Evolutionary conservation across 2,113 vertebrate genomes (phyloP), one percentile per base, ranked within the genome.

Genomic region (Peromyscus maniculatus): DNA sequence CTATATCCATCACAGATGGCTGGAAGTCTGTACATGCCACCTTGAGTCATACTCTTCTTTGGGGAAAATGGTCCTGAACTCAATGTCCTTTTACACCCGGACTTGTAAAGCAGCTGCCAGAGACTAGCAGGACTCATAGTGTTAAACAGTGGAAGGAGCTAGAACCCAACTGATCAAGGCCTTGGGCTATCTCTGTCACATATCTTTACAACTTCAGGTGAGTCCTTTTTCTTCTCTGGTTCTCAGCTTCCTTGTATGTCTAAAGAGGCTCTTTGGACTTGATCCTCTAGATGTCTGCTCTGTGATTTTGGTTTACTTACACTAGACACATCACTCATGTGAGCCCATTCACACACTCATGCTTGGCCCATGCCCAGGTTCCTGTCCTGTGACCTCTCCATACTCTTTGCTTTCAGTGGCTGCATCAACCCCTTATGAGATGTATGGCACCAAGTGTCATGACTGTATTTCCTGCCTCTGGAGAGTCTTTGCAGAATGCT

Each of bases 31-130:
- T 5, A 43, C 5, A 2, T 6, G 87, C 31, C 59, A 71, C 52
- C 33, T 31, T 22, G 46, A 67, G 36, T 59, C 22, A 36, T 24
- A 28, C 8, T 59, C 24, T 43, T 89, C 80, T 86, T 43, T 72
- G 5, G 5, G 64, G 71, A 64, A 89, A 87, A 69, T 89, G 7
- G 87, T 57, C 9, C 64, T 59, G 33, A 91, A 67, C 39, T 75
- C 64, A 46, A 33, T 3, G 7, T 22, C 31, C 21, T 82, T 80
- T 77, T 31, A 17, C 19, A 52, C 13, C 12, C 71, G 57, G 46
- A 5, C 24, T 31, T 43, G 39, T 17, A 7, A 31, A 1, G 3
- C 43, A 55, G 46, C 46, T 11, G 0, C 49, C 64, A 0, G 13
- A 55, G 91, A 49, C 22, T 17, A 19, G 36, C n/a, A n/a, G 33